phyloP scores from a whole-genome alignment of 1,140 invertebrate genomes.

The Procambarus clarkii region DNA sequence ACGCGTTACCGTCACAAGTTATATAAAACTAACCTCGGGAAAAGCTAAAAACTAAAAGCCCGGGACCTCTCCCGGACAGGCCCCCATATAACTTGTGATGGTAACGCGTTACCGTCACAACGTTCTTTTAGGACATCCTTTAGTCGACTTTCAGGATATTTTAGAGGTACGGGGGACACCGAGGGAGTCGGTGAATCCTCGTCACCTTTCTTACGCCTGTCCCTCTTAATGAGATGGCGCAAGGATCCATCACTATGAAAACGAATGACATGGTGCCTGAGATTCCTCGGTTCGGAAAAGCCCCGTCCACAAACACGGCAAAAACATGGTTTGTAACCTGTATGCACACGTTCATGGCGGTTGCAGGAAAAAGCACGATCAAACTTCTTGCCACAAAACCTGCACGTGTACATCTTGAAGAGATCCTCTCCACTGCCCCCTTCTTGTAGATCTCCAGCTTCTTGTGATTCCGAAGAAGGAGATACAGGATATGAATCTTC shows the following conservation, averaged over 20 bases:
- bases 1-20: no score
- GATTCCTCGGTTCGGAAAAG: slow-evolving; percentile 77
- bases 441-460: slow-evolving; percentile 22
- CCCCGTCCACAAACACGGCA: slow-evolving; percentile 78
- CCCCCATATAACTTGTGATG: no score
- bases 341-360: slow-evolving; percentile 76
- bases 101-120: no score
- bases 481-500: slow-evolving; percentile 62
- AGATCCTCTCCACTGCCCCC: slow-evolving; percentile 70
- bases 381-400: slow-evolving; percentile 79
- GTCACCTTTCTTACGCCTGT: slow-evolving; percentile 67
- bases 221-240: slow-evolving; percentile 74
- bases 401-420: slow-evolving; percentile 74
- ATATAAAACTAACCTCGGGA: no score
- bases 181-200: slow-evolving; percentile 43
- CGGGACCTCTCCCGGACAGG: no score
- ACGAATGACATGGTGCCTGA: slow-evolving; percentile 77
- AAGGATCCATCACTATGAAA: slow-evolving; percentile 76
- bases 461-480: slow-evolving; percentile 68
- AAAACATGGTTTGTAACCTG: slow-evolving; percentile 76
- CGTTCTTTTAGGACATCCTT: slow-evolving; percentile 65
- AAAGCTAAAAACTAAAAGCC: no score
- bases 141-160: slow-evolving; percentile 31
- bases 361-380: slow-evolving; percentile 78
- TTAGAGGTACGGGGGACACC: background rate